A percentile compares a stretch with the other conserved stretches of the same genome.
Evolutionary conservation across 2,797 vertebrate genomes (phyloP).

Genomic region (Lacerta agilis): DNA sequence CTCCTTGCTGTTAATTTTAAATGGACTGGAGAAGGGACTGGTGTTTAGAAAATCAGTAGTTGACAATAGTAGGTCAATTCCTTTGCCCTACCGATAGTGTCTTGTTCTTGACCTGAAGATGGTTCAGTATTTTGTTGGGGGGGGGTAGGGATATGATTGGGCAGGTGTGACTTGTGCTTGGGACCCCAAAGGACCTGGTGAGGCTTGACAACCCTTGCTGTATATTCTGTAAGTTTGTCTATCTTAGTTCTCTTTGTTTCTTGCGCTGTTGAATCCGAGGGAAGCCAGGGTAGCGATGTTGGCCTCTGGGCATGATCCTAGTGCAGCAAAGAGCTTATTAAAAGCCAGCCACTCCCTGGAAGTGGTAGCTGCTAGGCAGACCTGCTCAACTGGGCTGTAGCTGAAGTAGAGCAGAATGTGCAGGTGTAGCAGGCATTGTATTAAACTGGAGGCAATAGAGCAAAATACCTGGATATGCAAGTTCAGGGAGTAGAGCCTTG

Average conservation of each 20-base stretch:
- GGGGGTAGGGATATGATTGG: not conserved
- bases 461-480: slow-evolving; percentile 8
- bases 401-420: slow-evolving; percentile 22
- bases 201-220: not conserved
- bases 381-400: slow-evolving; percentile 29
- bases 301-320: slow-evolving; percentile 15
- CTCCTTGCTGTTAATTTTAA: not conserved
- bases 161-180: no score
- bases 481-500: not conserved
- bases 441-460: slow-evolving; percentile 5
- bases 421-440: not conserved
- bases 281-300: not conserved
- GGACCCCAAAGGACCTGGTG: not conserved
- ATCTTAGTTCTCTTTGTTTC: not conserved
- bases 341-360: slow-evolving; percentile 35
- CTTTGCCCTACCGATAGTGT: not conserved
- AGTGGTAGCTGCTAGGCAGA: slow-evolving; percentile 14
- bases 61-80: not conserved
- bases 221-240: not conserved
- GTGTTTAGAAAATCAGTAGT: not conserved
- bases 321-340: slow-evolving; percentile 16
- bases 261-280: not conserved
- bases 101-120: not conserved
- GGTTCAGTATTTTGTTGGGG: not conserved
- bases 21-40: not conserved